These are phyloP conservation scores for Triplophysa yarkandensis DNA, from an alignment of 2,797 vertebrate genomes.

Conservation along the genomic window DNA sequence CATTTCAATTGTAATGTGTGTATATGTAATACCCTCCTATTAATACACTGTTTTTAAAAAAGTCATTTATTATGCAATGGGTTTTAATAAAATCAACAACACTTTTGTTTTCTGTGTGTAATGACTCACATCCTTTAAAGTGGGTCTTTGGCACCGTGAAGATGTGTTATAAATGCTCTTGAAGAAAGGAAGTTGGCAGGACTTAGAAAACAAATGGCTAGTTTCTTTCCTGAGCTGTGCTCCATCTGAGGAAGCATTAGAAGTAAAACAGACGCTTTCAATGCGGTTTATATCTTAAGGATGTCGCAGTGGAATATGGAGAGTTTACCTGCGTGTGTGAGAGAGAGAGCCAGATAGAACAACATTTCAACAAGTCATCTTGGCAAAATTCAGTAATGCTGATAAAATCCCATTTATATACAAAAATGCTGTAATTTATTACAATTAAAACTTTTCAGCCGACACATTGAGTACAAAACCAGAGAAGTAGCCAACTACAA, in stretches of 20 bases:
- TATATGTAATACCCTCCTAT: neutral
- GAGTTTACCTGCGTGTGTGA: neutral
- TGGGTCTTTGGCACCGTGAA: neutral
- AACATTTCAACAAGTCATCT: neutral
- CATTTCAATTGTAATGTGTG: no score
- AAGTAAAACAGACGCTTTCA: conserved; percentile 4
- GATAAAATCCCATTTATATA: neutral
- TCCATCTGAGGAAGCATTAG: neutral
- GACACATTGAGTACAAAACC: neutral
- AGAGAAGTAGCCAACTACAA: neutral
- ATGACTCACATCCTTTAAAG: neutral
- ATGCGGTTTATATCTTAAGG: conserved; percentile 2
- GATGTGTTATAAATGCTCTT: neutral
- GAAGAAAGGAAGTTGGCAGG: neutral
- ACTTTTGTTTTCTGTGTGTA: neutral
- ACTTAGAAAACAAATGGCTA: neutral
- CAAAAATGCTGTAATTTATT: neutral
- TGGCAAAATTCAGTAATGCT: neutral
- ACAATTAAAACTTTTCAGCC: neutral
- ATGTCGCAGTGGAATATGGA: conserved; percentile 18
- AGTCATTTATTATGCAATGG: neutral
- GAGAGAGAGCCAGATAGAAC: neutral
- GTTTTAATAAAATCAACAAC: neutral
- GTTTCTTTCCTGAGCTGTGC: neutral
- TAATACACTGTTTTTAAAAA: neutral